Conservation (phyloP, 2,113 vertebrate genomes). For the Colinus virginianus region DNA sequence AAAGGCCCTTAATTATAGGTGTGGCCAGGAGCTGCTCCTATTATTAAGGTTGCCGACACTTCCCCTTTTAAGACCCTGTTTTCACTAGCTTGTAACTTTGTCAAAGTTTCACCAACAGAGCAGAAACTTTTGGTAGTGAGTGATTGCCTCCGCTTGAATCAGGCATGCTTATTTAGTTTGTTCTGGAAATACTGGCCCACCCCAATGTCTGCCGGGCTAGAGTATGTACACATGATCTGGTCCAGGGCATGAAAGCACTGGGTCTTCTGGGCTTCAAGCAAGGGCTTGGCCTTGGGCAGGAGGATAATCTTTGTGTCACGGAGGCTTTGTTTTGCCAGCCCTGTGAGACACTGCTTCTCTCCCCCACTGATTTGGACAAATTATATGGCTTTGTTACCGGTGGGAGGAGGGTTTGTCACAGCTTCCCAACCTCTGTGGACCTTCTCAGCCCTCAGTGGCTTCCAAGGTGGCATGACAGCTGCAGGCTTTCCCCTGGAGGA, state of each 20-base stretch:
- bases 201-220: neutral
- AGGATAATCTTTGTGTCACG: neutral
- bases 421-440: slow-evolving; percentile 2
- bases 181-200: neutral
- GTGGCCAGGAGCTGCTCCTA: slow-evolving; percentile 26
- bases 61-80: slow-evolving; percentile 43
- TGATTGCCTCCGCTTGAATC: neutral
- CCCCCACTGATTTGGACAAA: neutral
- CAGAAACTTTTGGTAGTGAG: slow-evolving; percentile 11
- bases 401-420: neutral
- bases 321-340: slow-evolving; percentile 1
- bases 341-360: neutral
- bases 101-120: neutral
- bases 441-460: slow-evolving; percentile 4
- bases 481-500: neutral
- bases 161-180: neutral
- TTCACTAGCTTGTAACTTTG: slow-evolving; percentile 36
- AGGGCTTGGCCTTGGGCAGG: neutral
- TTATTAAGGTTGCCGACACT: slow-evolving; percentile 24
- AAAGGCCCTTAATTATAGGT: slow-evolving; percentile 47
- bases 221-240: no score
- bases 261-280: neutral
- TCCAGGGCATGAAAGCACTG: neutral
- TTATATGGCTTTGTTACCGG: neutral
- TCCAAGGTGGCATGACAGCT: neutral